A percentile compares a stretch with the other conserved stretches of the same genome.
phyloP scores from a whole-genome alignment of 1,140 invertebrate genomes.

The Lepidotrigona ventralis region DNA sequence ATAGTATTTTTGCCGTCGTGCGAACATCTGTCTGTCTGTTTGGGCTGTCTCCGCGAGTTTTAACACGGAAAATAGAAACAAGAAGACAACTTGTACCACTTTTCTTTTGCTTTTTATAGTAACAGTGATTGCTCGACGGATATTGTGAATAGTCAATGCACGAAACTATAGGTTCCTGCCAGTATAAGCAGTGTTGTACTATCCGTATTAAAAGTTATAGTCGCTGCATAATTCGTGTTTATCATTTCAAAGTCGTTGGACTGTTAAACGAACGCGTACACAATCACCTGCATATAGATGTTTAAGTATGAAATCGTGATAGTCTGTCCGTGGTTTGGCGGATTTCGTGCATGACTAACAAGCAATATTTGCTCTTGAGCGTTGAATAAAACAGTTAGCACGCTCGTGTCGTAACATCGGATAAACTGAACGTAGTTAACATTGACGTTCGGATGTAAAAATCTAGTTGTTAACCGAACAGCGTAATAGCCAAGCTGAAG shows the following conservation, averaged over 20 bases:
- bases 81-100: slow-evolving; percentile 49
- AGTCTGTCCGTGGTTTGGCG: neutral
- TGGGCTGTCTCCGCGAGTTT: slow-evolving; percentile 37
- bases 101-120: neutral
- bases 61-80: slow-evolving; percentile 61
- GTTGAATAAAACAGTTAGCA: slow-evolving; percentile 5
- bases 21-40: slow-evolving; percentile 39
- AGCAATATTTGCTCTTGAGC: neutral
- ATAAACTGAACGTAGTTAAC: neutral
- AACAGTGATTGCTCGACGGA: no score
- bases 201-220: neutral
- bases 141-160: neutral
- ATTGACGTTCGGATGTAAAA: neutral
- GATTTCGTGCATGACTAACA: no score
- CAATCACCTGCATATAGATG: neutral
- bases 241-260: no score
- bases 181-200: neutral
- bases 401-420: neutral
- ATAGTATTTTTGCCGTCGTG: slow-evolving; percentile 61
- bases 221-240: neutral
- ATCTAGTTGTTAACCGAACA: slow-evolving; percentile 3
- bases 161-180: neutral
- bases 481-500: neutral
- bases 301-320: neutral
- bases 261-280: neutral